Evolutionary conservation across 2,113 vertebrate species (phyloP).

Genomic region (Grus americana): DNA sequence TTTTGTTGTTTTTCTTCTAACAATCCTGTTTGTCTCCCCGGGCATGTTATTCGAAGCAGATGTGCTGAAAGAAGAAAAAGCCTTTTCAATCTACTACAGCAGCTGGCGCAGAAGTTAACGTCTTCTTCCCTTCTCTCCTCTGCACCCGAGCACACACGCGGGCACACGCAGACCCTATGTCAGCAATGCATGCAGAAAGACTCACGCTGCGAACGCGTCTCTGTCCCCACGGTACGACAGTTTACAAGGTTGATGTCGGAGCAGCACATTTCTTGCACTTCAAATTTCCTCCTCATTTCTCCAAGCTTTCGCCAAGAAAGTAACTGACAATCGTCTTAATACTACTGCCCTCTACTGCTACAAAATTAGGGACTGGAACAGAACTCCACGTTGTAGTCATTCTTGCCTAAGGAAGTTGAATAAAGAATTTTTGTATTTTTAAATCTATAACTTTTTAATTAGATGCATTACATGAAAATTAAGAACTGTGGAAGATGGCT

Average conservation of each 20-base stretch:
- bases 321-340: not conserved
- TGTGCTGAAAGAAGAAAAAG: not conserved
- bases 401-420: not conserved
- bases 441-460: not conserved
- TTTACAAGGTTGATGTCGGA: not conserved
- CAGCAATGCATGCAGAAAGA: not conserved
- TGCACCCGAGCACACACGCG: not conserved
- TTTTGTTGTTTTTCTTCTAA: not conserved
- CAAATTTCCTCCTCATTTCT: not conserved
- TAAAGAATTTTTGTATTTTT: not conserved
- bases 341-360: constrained; percentile 67
- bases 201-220: not conserved
- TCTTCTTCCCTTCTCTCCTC: not conserved
- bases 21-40: not conserved
- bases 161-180: not conserved
- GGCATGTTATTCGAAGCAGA: constrained; percentile 34
- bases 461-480: not conserved
- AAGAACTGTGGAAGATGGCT: not conserved
- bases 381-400: no score
- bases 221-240: not conserved
- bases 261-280: not conserved
- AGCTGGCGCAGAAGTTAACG: not conserved
- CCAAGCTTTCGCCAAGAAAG: not conserved
- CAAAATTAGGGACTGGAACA: not conserved
- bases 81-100: not conserved